Conservation (phyloP, 1,140 invertebrate species). For the Brachionus sp. region DNA sequence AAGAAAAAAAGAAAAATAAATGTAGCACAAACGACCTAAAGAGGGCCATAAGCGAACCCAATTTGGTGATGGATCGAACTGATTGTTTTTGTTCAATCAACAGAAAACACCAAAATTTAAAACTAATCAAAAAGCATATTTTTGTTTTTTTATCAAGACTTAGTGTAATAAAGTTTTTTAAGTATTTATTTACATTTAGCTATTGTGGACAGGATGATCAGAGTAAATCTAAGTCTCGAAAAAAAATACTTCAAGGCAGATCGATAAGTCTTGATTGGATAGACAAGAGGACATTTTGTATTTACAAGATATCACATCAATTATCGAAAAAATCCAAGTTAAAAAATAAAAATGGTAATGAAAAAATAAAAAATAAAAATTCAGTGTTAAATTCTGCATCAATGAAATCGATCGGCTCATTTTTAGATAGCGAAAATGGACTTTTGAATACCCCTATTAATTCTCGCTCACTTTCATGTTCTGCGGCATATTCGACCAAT, state of each 20-base stretch:
- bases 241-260: background rate
- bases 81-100: constrained; percentile 10
- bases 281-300: background rate
- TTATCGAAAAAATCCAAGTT: background rate
- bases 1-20: background rate
- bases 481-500: background rate
- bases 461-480: background rate
- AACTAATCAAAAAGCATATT: background rate
- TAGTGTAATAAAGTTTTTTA: background rate
- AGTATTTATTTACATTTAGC: background rate
- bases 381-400: background rate
- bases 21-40: background rate
- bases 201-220: background rate
- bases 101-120: background rate
- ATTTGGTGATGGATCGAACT: background rate
- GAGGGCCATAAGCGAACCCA: constrained; percentile 1
- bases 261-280: constrained; percentile 17
- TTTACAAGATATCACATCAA: background rate
- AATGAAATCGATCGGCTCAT: background rate
- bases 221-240: background rate
- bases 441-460: background rate
- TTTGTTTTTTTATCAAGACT: background rate
- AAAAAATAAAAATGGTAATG: background rate
- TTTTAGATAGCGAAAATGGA: background rate
- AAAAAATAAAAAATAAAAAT: background rate